These are phyloP conservation scores for zebrafish (Danio rerio) DNA, from an alignment of 2,113 vertebrate genomes.

Conservation along the genomic window GRCz12tu NC_133184.1:35001001-35001500, in stretches of 20 bases:
- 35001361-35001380: background rate
- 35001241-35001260: conserved; percentile 99
- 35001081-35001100: conserved; percentile 95
- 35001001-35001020: background rate
- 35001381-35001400: background rate
- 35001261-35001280: conserved; percentile 98
- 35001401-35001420: background rate
- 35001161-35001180: conserved; percentile 99
- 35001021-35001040: no score
- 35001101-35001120: conserved; percentile 95
- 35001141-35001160: conserved; percentile 97
- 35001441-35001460: background rate
- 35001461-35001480: background rate
- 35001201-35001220: conserved; percentile 96
- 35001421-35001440: conserved; percentile 18
- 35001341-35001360: background rate
- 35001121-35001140: conserved; percentile 97
- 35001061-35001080: conserved; percentile 96
- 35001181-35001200: conserved; percentile 99
- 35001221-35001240: conserved; percentile 99
- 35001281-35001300: conserved; percentile 78
- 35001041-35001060: conserved; percentile 56
- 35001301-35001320: background rate
- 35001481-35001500: background rate
- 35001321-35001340: background rate